Base-by-base conservation (phyloP, 2,113 vertebrate genomes). In the Nerophis ophidion region DNA sequence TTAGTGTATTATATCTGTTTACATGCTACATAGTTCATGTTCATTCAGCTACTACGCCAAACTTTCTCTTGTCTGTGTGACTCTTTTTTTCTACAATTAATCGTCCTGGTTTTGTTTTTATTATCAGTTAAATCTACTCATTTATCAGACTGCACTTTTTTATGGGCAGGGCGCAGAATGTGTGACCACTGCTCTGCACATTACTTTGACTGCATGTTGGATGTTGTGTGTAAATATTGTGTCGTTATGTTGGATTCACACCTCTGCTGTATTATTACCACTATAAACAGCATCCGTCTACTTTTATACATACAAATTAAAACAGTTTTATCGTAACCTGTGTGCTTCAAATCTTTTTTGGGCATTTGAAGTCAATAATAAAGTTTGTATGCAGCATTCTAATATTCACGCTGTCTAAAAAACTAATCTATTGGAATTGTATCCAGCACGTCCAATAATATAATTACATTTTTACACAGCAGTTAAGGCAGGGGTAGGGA, bases 151-250 rank as follows among this genome's bases (percentile, higher is more conserved):
- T 52, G 57, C 55, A 75, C 60, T 65, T 63, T 66, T 54, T 38
- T 46, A n/a, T 17, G 38, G 26, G 46, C 4, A 14, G n/a, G 48
- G 16, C 40, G 45, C 1, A 6, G 11, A 7, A 57, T 58, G 9
- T 65, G 38, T 66, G 59, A 71, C 60, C 51, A 56, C 38, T 68
- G 59, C 52, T 60, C 19, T 70, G 69, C 52, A 40, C 51, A 58
- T n/a, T 11, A 15, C 63, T 40, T 45, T 53, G 17, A 66, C 15
- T 60, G 10, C 48, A 47, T 44, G 49, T 48, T 48, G 35, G 19
- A 47, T 42, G 53, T 19, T 77, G 45, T 50, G 38, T 34, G 19
- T 2, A 17, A 11, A 7, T 35, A 14, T 45, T 59, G n/a, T 71
- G 4, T 53, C 53, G 26, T 40, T 33, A 16, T 8, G 5, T 34